Base-by-base conservation (phyloP, 2,113 vertebrate genomes). In the Cyanoderma ruficeps region DNA sequence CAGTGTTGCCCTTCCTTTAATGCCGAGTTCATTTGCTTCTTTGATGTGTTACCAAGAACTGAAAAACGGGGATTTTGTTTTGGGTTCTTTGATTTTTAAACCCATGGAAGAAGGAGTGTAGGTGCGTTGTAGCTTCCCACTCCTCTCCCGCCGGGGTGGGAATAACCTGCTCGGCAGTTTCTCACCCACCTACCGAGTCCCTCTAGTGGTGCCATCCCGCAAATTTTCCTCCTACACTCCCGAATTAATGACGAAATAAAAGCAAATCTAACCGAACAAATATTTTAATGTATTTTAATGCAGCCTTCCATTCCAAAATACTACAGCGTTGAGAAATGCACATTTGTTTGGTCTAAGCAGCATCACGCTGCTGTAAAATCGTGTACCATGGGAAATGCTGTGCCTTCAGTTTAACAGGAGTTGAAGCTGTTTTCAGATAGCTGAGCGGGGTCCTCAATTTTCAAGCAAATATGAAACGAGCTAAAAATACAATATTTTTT, bases 161-260 rank as follows among this genome's bases (percentile, higher is more conserved):
- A 44, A 68, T 18, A 35, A 35, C 50, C 60, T 30, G 10, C 42
- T 69, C 27, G 7, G 19, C 37, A 15, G 4, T 6, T 81, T 64
- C 74, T 71, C 44, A 9, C 42, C 28, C 87, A 56, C 74, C 20
- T 28, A 35, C 37, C 0, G 47, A 85, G 87, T 91, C 84, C 84
- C 94, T 90, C 84, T 96, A 94, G 82, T 63, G 90, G 75, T 44
- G 55, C 28, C 55, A 39, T 17, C 35, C 57, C 33, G 50, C 22
- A 69, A 30, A 42, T 23, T 35, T 68, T 33, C 41, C 49, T 81
- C 27, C 56, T 39, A 1, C 18, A 1, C 39, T 50, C 35, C 57
- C 71, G 42, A 91, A 67, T 21, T 35, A 55, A 37, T 52, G 49
- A 50, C 24, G 6, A 68, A 68, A 4, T 12, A 37, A 83, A 64